These are phyloP conservation scores for Conomelus anceps DNA, from an alignment of 2,888 invertebrate genomes.

Conservation along the genomic window DNA sequence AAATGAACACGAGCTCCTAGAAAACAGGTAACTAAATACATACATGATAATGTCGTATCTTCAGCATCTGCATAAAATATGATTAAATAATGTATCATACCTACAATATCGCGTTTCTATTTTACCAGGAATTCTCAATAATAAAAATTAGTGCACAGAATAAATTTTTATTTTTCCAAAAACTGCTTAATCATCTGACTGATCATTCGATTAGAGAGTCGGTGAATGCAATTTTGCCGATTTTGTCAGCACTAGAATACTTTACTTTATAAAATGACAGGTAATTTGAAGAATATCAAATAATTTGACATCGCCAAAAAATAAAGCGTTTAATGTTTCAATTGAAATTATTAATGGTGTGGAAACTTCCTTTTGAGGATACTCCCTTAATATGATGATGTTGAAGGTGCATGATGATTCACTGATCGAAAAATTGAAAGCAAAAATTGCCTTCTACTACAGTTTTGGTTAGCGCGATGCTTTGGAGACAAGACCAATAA, in stretches of 20 bases:
- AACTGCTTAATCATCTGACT: background rate
- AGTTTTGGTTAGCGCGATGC: too few relatives aligned
- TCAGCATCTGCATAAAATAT: background rate
- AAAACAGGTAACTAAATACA: background rate
- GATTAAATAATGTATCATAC: background rate
- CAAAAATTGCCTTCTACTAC: too few relatives aligned
- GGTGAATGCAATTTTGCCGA: background rate
- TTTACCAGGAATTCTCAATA: background rate
- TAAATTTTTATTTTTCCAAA: background rate
- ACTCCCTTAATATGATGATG: too few relatives aligned
- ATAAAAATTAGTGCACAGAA: background rate
- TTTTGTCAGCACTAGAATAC: background rate
- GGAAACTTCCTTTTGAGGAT: background rate
- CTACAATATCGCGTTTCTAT: background rate
- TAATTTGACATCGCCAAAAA: background rate
- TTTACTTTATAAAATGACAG: background rate
- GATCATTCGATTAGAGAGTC: background rate
- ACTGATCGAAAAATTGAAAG: too few relatives aligned
- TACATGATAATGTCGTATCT: background rate
- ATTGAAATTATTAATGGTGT: background rate
- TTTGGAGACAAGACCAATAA: too few relatives aligned
- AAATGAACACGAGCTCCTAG: background rate
- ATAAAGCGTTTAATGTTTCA: background rate
- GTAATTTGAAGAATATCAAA: background rate
- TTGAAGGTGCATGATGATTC: too few relatives aligned